These are phyloP conservation scores for Congeria kusceri DNA, from an alignment of 2,888 invertebrate genomes.

Conservation along the genomic window DNA sequence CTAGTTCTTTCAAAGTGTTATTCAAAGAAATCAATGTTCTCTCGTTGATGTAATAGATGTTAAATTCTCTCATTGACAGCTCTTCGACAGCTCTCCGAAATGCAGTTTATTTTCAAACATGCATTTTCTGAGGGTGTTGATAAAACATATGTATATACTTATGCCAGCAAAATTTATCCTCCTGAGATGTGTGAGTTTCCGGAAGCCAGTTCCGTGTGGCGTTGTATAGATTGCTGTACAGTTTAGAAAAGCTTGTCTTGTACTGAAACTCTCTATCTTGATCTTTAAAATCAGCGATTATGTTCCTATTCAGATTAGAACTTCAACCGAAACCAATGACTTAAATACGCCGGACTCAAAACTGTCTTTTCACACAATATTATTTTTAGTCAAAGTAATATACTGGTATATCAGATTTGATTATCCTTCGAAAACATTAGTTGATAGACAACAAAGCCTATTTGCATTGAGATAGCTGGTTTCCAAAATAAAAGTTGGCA, in stretches of 20 bases:
- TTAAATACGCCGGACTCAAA: slow-evolving; percentile 20
- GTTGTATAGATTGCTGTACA: background rate
- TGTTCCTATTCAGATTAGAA: slow-evolving; percentile 25
- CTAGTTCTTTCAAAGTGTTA: slow-evolving; percentile 24
- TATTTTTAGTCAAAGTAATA: slow-evolving; percentile 23
- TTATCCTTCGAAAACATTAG: slow-evolving; percentile 20
- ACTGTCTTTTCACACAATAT: slow-evolving; percentile 1
- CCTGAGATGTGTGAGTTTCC: background rate
- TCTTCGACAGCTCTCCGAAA: too few relatives aligned
- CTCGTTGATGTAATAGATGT: slow-evolving; percentile 19
- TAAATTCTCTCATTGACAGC: slow-evolving; percentile 29
- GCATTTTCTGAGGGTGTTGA: background rate
- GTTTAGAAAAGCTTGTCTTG: slow-evolving; percentile 9
- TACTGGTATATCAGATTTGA: slow-evolving; percentile 12
- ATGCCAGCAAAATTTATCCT: slow-evolving; percentile 17
- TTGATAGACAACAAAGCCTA: background rate
- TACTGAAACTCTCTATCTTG: slow-evolving; percentile 31
- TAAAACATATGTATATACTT: background rate
- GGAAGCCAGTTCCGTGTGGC: background rate
- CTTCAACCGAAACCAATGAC: slow-evolving; percentile 7
- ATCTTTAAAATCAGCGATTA: background rate
- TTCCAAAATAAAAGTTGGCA: background rate
- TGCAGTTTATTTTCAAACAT: slow-evolving; percentile 29
- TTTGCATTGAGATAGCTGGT: background rate
- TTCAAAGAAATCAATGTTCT: slow-evolving; percentile 29